A percentile compares a stretch with the other conserved stretches of the same genome.
These are phyloP conservation scores for Protomyctophum bolini DNA, from an alignment of 2,113 vertebrate genomes.

Conservation along the genomic window DNA sequence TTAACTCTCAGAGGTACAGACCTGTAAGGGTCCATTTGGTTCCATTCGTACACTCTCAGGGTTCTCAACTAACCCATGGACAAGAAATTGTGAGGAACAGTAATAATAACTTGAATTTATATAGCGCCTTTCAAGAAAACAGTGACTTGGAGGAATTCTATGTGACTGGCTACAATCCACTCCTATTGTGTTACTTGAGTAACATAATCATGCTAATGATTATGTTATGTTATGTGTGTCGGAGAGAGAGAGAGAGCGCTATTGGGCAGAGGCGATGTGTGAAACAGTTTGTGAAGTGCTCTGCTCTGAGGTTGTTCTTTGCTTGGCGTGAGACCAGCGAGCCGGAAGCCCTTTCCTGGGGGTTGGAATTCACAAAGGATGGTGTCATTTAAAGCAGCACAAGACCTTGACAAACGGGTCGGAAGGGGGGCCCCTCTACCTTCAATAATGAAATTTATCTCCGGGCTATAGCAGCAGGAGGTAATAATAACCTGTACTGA, in stretches of 20 bases:
- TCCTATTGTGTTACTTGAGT: background rate
- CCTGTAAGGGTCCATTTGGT: too few species aligned
- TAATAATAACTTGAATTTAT: too few species aligned
- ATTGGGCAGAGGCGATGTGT: background rate
- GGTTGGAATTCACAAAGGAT: constrained; percentile 31
- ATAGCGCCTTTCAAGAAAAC: too few species aligned
- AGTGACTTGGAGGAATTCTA: background rate
- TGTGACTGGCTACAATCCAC: background rate
- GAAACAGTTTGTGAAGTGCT: background rate
- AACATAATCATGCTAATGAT: constrained; percentile 18
- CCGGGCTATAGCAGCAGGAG: constrained; percentile 16
- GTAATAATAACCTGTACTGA: constrained; percentile 38
- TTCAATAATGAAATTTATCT: constrained; percentile 46
- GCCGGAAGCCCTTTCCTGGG: background rate
- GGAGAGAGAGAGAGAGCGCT: too few species aligned
- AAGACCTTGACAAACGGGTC: constrained; percentile 14
- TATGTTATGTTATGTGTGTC: too few species aligned
- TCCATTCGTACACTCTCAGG: too few species aligned
- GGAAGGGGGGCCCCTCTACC: constrained; percentile 6
- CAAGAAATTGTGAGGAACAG: too few species aligned
- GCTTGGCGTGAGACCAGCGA: background rate
- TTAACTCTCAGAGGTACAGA: too few species aligned
- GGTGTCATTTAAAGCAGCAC: constrained; percentile 21
- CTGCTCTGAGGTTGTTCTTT: background rate
- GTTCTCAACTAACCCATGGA: too few species aligned